Conservation (phyloP, 2,113 vertebrate genomes). For the Myiozetetes cayanensis region DNA sequence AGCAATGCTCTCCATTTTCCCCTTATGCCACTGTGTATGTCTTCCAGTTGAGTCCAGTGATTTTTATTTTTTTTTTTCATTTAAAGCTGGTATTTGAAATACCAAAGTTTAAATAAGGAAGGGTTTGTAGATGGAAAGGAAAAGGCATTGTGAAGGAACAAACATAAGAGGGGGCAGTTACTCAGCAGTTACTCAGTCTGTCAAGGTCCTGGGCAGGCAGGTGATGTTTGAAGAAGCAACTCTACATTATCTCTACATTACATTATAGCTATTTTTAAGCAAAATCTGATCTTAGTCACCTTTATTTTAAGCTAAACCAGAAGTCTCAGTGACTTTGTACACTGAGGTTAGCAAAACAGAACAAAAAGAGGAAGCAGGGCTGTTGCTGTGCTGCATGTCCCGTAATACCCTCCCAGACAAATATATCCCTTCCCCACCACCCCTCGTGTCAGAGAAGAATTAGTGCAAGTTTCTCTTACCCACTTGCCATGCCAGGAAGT, state of each 20-base stretch:
- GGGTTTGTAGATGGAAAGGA: not conserved
- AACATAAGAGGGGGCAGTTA: not conserved
- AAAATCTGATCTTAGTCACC: not conserved
- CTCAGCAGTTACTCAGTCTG: not conserved
- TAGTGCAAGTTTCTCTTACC: slow-evolving; percentile 6
- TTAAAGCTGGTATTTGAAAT: not conserved
- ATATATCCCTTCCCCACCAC: not conserved
- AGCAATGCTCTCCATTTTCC: not conserved
- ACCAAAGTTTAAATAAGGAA: not conserved
- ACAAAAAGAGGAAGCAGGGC: not conserved
- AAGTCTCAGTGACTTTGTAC: not conserved
- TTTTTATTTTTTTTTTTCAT: not conserved
- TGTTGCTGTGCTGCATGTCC: not conserved
- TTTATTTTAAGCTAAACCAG: not conserved
- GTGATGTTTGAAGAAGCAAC: not conserved
- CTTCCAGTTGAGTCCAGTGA: not conserved
- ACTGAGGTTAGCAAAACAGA: not conserved
- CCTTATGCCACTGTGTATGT: not conserved
- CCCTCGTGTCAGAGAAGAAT: not conserved
- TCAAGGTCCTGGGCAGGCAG: not conserved
- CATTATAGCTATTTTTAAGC: not conserved
- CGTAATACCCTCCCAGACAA: not conserved
- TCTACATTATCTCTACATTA: not conserved
- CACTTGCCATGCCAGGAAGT: not conserved
- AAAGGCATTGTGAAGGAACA: not conserved